These are phyloP conservation scores for Anabacerthia variegaticeps DNA, from an alignment of 2,797 vertebrate species.

Conservation along the genomic window DNA sequence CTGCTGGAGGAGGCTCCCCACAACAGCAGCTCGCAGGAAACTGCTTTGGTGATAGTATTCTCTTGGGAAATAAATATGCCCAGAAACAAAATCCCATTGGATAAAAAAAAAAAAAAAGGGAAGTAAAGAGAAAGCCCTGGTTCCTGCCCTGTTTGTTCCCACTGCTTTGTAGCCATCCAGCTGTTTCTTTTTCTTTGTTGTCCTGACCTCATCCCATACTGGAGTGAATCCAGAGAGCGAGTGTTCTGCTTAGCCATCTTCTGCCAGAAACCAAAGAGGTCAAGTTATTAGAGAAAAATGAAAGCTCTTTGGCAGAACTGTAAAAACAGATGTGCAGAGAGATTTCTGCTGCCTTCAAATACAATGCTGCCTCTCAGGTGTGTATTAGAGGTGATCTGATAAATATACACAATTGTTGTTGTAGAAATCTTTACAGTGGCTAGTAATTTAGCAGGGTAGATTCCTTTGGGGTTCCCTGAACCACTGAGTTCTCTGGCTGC, in stretches of 20 bases:
- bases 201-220: constrained; percentile 57
- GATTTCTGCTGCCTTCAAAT: constrained; percentile 21
- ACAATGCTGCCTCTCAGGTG: neutral
- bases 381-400: neutral
- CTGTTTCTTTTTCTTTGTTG: constrained; percentile 29
- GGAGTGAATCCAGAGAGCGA: constrained; percentile 54
- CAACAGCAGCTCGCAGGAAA: neutral
- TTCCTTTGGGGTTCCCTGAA: neutral
- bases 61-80: neutral
- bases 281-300: constrained; percentile 70
- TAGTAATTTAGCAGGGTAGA: constrained; percentile 1
- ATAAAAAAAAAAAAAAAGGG: constrained; percentile 21
- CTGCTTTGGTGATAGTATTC: neutral
- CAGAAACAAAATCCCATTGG: neutral
- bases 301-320: constrained; percentile 66
- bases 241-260: constrained; percentile 31
- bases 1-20: neutral
- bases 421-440: neutral
- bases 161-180: constrained; percentile 32
- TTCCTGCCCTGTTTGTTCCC: constrained; percentile 43
- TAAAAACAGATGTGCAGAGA: constrained; percentile 74
- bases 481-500: neutral
- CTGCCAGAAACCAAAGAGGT: constrained; percentile 73
- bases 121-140: constrained; percentile 27
- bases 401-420: neutral